phyloP scores from a whole-genome alignment of 1,140 invertebrate species.

The Drosophila elegans region DNA sequence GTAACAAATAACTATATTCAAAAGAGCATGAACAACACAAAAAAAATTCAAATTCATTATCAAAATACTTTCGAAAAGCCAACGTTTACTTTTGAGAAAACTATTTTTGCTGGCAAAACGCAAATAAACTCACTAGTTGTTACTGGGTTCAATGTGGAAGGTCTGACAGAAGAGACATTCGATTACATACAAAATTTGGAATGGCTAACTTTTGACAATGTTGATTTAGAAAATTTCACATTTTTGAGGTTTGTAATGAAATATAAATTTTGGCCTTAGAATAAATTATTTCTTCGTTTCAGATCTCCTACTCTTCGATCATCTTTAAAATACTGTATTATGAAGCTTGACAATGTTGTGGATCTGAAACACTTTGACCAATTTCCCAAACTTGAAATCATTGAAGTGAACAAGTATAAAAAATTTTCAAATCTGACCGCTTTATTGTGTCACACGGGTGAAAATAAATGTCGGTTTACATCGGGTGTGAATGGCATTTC shows the following conservation, averaged over 20 bases:
- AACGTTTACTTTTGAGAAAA: not conserved
- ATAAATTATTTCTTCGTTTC: not conserved
- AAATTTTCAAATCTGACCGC: not conserved
- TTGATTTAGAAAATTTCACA: not conserved
- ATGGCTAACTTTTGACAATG: not conserved
- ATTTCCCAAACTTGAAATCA: not conserved
- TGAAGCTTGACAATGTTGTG: not conserved
- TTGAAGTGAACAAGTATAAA: not conserved
- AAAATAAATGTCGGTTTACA: not conserved
- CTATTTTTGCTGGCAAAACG: not conserved
- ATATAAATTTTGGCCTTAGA: not conserved
- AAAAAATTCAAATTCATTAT: not conserved
- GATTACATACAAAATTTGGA: not conserved
- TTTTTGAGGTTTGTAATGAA: conserved; percentile 9
- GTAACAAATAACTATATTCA: not conserved
- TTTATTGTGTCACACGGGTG: not conserved
- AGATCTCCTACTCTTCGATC: conserved; percentile 1
- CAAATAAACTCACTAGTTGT: not conserved
- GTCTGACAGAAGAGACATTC: not conserved
- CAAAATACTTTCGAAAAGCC: too few relatives aligned
- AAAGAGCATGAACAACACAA: not conserved
- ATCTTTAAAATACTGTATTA: not conserved
- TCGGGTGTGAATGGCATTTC: not conserved
- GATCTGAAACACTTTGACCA: conserved; percentile 3
- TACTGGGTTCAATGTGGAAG: not conserved